Evolutionary conservation across 1,140 invertebrate genomes (phyloP).

Genomic region (Pachypeltis micranthus): DNA sequence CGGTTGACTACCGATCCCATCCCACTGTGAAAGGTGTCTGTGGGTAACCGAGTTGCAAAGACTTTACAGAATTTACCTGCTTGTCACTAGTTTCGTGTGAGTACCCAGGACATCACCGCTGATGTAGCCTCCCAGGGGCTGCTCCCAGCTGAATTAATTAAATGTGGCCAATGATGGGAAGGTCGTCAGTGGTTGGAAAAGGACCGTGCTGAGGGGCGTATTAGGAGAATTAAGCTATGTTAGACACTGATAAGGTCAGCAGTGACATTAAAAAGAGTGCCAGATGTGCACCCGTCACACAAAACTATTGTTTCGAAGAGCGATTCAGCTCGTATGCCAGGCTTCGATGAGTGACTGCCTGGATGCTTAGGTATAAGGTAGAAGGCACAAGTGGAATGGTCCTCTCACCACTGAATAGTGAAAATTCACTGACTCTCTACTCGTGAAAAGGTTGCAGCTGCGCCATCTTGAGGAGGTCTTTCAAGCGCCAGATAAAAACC

Average conservation of each 20-base stretch:
- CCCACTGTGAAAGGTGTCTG: constrained; percentile 25
- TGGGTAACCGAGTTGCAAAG: constrained; percentile 31
- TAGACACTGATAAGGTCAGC: neutral
- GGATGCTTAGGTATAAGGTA: neutral
- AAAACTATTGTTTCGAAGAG: neutral
- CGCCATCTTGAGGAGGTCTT: neutral
- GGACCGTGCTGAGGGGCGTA: neutral
- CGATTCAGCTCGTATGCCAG: neutral
- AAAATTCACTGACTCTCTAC: neutral
- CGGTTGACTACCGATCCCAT: constrained; percentile 20
- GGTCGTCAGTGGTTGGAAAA: constrained; percentile 26
- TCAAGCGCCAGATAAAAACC: neutral
- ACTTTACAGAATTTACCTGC: constrained; percentile 28
- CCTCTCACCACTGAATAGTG: no score
- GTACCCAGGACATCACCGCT: constrained; percentile 31
- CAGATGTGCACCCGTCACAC: neutral
- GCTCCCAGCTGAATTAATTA: constrained; percentile 23
- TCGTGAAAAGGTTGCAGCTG: neutral
- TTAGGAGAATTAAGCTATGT: neutral
- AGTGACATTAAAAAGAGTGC: neutral
- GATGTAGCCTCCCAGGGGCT: constrained; percentile 32
- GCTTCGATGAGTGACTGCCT: neutral
- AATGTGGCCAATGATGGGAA: constrained; percentile 30
- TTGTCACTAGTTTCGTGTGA: constrained; percentile 30
- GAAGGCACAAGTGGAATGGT: neutral